Evolutionary conservation across 2,888 invertebrate genomes (phyloP), one percentile per base, ranked within the genome.

Genomic region (Drosophila anomalata): DNA sequence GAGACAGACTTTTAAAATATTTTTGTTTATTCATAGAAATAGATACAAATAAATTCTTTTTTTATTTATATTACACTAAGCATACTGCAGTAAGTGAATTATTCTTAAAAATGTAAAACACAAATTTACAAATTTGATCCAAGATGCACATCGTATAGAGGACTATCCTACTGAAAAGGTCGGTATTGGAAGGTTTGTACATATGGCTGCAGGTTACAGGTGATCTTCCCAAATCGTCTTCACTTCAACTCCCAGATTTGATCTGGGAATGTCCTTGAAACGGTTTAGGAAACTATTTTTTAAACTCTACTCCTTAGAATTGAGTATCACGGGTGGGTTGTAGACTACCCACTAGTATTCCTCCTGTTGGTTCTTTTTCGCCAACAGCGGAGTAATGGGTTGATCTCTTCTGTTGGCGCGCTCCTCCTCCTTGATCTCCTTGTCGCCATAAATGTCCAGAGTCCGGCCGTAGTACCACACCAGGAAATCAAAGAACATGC

Each of bases 401-500:
- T 79, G 79, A 67, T 88, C 87, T 31, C 77, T 86, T 17, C 76
- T 77, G 12, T 78, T 79, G 1, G 52, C 55, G 17, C 83, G 79
- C 33, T 86, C 81, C 46, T 77, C 56, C 3, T 75, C 88, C 44
- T 89, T 79, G 3, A 82, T 66, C 59, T 91, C 91, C 54, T 87
- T 86, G 36, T 92, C 90, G 39, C 93, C 93, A 76, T 94, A 95
- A 5, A 95, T 91, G 83, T 94, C 93, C 65, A 94, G 89, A 89
- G 93, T 91, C 67, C 93, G 93, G 0, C 93, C 94, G 54, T 94
- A 91, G 78, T 93, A 93, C 92, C 94, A 94, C 2, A 95, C 94
- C 1, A 93, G 89, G 2, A 90, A 88, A 78, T 95, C 95, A 72
- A 94, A 94, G n/a, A 93, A 17, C 2, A 94, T 93, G 22, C 94